phyloP scores from a whole-genome alignment of 2,113 vertebrate species.

The Engraulis encrasicolus region DNA sequence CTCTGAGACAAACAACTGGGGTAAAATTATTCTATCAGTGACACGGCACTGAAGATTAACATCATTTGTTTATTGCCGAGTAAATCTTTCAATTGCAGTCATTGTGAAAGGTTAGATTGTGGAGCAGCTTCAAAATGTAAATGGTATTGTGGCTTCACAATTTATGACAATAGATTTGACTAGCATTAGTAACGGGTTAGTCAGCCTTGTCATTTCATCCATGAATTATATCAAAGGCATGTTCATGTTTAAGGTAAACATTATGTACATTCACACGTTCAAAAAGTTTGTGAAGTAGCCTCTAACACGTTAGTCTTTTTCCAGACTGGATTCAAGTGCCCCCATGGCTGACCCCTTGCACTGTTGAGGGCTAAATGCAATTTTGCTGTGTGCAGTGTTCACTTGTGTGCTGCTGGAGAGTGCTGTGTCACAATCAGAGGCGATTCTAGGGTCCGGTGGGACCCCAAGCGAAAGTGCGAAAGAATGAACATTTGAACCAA shows the following conservation, averaged over 20 bases:
- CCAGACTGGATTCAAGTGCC: slow-evolving; percentile 18
- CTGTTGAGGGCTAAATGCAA: too few relatives aligned
- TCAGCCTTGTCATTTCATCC: slow-evolving; percentile 34
- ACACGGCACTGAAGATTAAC: slow-evolving; percentile 19
- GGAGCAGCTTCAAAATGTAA: background rate
- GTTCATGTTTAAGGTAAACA: background rate
- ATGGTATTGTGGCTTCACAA: slow-evolving; percentile 25
- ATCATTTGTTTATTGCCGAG: slow-evolving; percentile 10
- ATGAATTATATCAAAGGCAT: slow-evolving; percentile 23
- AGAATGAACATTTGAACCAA: too few relatives aligned
- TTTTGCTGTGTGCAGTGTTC: too few relatives aligned
- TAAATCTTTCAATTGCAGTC: background rate
- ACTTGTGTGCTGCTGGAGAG: too few relatives aligned
- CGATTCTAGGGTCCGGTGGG: too few relatives aligned
- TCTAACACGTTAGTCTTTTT: background rate
- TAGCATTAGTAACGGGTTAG: slow-evolving; percentile 25
- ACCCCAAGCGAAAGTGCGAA: too few relatives aligned
- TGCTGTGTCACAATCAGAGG: too few relatives aligned
- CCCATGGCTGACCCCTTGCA: too few relatives aligned
- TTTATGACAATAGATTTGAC: slow-evolving; percentile 31
- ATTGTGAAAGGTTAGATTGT: background rate
- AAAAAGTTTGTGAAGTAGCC: background rate
- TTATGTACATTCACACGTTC: background rate
- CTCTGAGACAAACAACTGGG: slow-evolving; percentile 6
- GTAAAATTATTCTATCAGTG: background rate